phyloP scores from a whole-genome alignment of 2,113 vertebrate species.

The Theropithecus gelada region DNA sequence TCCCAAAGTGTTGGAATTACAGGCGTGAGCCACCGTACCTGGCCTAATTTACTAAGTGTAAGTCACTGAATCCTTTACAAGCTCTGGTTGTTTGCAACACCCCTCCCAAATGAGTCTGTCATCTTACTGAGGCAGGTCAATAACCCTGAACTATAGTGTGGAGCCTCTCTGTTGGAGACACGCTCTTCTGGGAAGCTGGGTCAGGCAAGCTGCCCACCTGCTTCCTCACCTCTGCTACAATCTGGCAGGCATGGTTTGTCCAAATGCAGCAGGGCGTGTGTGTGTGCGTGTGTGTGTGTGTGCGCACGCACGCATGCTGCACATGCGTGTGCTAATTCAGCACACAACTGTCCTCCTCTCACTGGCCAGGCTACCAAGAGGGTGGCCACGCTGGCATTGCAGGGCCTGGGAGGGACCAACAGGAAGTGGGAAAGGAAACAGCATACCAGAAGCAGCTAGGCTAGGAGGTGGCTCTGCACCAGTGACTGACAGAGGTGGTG shows the following conservation, averaged over 20 bases:
- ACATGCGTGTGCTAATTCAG: neutral
- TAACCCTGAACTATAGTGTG: neutral
- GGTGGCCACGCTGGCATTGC: neutral
- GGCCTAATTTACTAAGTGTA: neutral
- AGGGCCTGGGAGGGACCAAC: neutral
- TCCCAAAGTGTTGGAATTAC: no score
- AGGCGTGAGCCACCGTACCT: no score
- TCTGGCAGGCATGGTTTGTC: neutral
- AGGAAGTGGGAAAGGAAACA: neutral
- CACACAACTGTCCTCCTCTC: neutral
- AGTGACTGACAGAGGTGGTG: neutral
- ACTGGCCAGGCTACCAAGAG: neutral
- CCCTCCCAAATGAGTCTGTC: neutral
- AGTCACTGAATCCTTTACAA: neutral
- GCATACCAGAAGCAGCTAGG: neutral
- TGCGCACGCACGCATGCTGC: fast-evolving
- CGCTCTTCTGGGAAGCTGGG: neutral
- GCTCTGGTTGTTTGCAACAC: neutral
- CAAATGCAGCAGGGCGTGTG: neutral
- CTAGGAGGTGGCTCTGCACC: neutral
- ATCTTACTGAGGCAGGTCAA: neutral
- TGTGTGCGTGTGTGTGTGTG: neutral
- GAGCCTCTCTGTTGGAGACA: neutral
- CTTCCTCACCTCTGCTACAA: neutral
- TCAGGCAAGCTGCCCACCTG: neutral